Percentiles rank a stretch among this genome's conserved stretches.
These are phyloP conservation scores for Melinaea marsaeus DNA, from an alignment of 2,888 invertebrate species.

Conservation along the genomic window DNA sequence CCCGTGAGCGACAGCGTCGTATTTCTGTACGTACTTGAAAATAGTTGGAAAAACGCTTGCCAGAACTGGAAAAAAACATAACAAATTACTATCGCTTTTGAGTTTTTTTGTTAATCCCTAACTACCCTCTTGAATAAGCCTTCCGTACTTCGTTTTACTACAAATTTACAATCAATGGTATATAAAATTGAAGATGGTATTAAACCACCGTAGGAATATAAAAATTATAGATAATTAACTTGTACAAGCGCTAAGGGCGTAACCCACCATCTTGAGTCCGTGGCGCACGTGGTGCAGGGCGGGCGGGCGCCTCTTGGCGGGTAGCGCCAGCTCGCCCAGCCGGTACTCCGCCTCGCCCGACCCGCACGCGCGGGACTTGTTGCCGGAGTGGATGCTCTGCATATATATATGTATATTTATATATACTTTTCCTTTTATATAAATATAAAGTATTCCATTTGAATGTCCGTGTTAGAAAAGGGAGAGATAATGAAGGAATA, in stretches of 20 bases:
- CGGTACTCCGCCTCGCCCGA: slow-evolving; percentile 69
- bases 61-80: slow-evolving; percentile 77
- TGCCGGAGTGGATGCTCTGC: slow-evolving; percentile 78
- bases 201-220: too few relatives aligned
- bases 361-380: slow-evolving; percentile 66
- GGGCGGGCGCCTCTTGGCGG: slow-evolving; percentile 76
- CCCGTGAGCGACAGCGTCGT: slow-evolving; percentile 80
- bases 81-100: neutral
- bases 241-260: neutral
- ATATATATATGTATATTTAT: slow-evolving; percentile 14
- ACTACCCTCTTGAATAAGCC: neutral
- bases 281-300: slow-evolving; percentile 62
- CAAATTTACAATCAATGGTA: too few relatives aligned
- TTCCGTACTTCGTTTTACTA: too few relatives aligned
- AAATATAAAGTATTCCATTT: too few relatives aligned
- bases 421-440: neutral
- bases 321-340: slow-evolving; percentile 83
- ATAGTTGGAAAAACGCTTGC: slow-evolving; percentile 82
- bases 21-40: slow-evolving; percentile 79
- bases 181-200: too few relatives aligned
- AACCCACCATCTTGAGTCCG: slow-evolving; percentile 68
- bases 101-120: neutral
- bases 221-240: too few relatives aligned
- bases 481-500: too few relatives aligned
- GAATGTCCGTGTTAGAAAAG: too few relatives aligned